Evolutionary conservation across 1,140 invertebrate genomes (phyloP).

Genomic region (Vollenhovia emeryi): DNA sequence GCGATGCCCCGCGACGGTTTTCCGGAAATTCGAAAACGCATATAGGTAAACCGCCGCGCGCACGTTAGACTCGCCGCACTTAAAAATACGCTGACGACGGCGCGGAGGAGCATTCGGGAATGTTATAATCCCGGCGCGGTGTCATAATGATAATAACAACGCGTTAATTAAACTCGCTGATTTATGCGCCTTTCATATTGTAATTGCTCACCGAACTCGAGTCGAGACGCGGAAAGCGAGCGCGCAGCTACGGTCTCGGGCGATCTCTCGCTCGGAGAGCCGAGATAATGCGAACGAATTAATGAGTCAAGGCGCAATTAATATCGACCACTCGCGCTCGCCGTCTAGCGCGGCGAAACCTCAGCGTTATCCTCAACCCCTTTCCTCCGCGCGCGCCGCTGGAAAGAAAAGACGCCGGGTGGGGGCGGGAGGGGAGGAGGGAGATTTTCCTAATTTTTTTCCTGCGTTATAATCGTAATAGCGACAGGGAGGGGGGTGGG

Average conservation of each 20-base stretch:
- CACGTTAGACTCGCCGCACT: slow-evolving; percentile 14
- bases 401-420: slow-evolving; percentile 6
- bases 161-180: slow-evolving; percentile 83
- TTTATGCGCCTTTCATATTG: slow-evolving; percentile 85
- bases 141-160: slow-evolving; percentile 84
- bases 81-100: slow-evolving; percentile 62
- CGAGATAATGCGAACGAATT: slow-evolving; percentile 82
- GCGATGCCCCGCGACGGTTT: slow-evolving; percentile 31
- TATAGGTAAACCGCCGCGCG: neutral
- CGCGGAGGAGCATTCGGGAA: slow-evolving; percentile 62
- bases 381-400: neutral
- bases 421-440: slow-evolving; percentile 3
- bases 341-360: slow-evolving; percentile 56
- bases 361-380: slow-evolving; percentile 16
- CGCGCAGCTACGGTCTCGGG: slow-evolving; percentile 67
- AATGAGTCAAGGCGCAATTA: slow-evolving; percentile 82
- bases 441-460: slow-evolving; percentile 31
- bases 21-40: slow-evolving; percentile 31
- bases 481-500: neutral
- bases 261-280: slow-evolving; percentile 76
- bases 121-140: slow-evolving; percentile 77
- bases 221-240: slow-evolving; percentile 69
- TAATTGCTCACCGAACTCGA: slow-evolving; percentile 84
- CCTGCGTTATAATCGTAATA: slow-evolving; percentile 28
- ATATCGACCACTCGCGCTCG: slow-evolving; percentile 71